Base-by-base conservation (phyloP, 2,113 vertebrate genomes). In the Oreotragus oreotragus region DNA sequence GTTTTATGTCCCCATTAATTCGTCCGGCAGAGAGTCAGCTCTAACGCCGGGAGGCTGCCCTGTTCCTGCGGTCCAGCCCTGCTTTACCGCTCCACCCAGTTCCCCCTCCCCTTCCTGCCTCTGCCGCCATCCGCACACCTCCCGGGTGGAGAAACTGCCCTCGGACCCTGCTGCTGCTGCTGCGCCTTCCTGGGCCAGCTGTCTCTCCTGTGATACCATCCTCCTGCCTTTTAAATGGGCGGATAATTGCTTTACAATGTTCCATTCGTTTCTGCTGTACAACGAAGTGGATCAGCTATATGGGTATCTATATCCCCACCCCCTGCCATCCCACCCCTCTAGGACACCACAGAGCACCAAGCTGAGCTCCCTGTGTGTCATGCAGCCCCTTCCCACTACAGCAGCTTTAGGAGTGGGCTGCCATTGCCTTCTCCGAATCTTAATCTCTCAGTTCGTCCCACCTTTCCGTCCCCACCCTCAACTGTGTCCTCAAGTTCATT, bases 81-180 rank as follows among this genome's bases (percentile, higher is more conserved):
- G 11, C 5, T n/a, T 33, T 2, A 11, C 88, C 39, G 6, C 0
- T 4, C 21, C 55, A 43, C 9, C 15, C 47, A 1, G 9, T 19
- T 0, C 6, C 17, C 36, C 21, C 9, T 23, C 36, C 19, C 15
- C 23, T 11, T 16, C 39, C 27, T 21, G 7, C 30, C 83, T 76
- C 4, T 16, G 25, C 77, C 47, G 47, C 39, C 39, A 13, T 19
- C 12, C 6, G n/a, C 90, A 49, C 16, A 39, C 9, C 39, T 83
- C 45, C 19, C 0, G 0, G 55, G 14, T 51, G 2, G 5, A 15
- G 19, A 33, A 23, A 66, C 13, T 14, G 27, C 66, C 19, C 27
- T 60, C 27, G 21, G 58, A 15, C 33, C 64, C 77, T 1, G 0
- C 33, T 55, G 6, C 7, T 0, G 16, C 33, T 16, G 1, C 6